Evolutionary conservation across 92 coral and sea anemone species (phyloP).

Genomic region (Zoanthus gigantus): DNA sequence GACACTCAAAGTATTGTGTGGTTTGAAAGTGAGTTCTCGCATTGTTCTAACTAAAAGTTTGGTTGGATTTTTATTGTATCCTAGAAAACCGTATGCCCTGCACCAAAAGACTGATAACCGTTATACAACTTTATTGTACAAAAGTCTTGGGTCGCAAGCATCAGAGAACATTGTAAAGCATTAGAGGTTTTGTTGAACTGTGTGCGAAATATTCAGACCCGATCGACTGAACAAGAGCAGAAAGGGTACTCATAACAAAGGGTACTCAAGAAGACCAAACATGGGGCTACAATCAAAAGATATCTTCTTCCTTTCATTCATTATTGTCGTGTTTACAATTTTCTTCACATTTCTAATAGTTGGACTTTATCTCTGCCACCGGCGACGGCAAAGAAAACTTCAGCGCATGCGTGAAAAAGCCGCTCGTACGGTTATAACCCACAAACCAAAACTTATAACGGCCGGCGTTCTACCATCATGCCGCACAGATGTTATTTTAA

Average conservation of each 20-base stretch:
- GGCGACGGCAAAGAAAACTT: conserved; percentile 35
- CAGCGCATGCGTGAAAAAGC: conserved; percentile 53
- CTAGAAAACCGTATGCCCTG: neutral
- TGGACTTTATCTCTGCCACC: conserved; percentile 42
- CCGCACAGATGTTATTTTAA: conserved; percentile 46
- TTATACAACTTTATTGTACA: neutral
- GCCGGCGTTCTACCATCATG: conserved; percentile 29
- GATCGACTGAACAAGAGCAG: neutral
- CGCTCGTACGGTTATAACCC: conserved; percentile 24
- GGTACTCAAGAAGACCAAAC: neutral
- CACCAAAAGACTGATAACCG: neutral
- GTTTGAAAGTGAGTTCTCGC: neutral
- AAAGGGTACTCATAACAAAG: neutral
- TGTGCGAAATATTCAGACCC: neutral
- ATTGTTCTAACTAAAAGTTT: neutral
- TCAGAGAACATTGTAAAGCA: neutral
- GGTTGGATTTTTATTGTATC: neutral
- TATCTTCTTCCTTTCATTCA: neutral
- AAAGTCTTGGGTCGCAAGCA: neutral
- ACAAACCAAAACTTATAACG: conserved; percentile 16
- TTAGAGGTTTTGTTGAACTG: neutral
- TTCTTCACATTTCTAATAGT: conserved; percentile 14
- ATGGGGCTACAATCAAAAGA: conserved; percentile 10
- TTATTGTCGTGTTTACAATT: conserved; percentile 6
- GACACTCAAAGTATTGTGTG: neutral